Percentiles rank a stretch among this genome's conserved stretches.
Conservation (phyloP, 1,140 invertebrate species). For the Latrodectus geometricus region DNA sequence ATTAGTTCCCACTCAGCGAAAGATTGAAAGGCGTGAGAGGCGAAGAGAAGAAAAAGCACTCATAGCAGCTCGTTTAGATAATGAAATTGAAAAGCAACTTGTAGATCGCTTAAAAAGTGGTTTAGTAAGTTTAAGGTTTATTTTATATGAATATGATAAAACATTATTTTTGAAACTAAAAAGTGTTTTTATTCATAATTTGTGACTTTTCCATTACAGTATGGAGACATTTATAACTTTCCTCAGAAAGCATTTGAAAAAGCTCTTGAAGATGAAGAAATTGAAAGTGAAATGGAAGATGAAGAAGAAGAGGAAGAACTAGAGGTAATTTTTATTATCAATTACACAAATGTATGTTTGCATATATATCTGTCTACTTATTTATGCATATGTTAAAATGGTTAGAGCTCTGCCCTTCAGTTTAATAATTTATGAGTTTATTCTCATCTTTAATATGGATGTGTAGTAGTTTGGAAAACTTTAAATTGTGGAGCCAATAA, state of each 20-base stretch:
- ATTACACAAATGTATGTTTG: too few species aligned
- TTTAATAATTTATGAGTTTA: too few species aligned
- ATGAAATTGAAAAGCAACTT: conserved; percentile 95
- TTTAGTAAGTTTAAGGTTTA: conserved; percentile 75
- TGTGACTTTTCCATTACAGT: conserved; percentile 72
- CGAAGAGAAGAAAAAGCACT: conserved; percentile 96
- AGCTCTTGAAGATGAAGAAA: conserved; percentile 81
- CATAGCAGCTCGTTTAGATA: conserved; percentile 94
- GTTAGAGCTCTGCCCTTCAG: too few species aligned
- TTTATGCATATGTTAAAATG: conserved; percentile 5
- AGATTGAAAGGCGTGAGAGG: conserved; percentile 92
- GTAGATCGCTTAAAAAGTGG: conserved; percentile 93
- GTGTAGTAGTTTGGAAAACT: too few species aligned
- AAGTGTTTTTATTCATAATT: conserved; percentile 4
- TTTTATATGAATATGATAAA: neutral
- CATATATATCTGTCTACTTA: neutral
- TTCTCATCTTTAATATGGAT: too few species aligned
- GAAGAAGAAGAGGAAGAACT: conserved; percentile 60
- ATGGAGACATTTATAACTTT: conserved; percentile 97
- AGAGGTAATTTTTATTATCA: conserved; percentile 1
- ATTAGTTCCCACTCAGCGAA: conserved; percentile 90
- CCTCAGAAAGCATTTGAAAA: conserved; percentile 92
- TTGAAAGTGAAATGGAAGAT: conserved; percentile 56
- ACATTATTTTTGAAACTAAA: neutral
- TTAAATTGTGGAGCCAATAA: too few species aligned